Base-by-base conservation (phyloP, 2,113 vertebrate genomes). In the Corythornis vintsioides region DNA sequence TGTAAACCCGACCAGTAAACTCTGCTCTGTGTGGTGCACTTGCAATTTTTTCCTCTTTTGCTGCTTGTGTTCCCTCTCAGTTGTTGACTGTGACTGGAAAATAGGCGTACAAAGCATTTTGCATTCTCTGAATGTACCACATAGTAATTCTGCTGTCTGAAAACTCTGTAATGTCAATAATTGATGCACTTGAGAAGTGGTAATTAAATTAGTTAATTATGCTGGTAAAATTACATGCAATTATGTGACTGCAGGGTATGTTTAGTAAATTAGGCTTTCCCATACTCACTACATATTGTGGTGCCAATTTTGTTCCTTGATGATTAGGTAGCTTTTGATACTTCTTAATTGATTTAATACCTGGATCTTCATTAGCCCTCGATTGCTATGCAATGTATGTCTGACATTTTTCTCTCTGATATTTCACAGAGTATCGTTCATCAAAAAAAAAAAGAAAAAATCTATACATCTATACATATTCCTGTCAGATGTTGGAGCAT, bases 201-300 rank as follows among this genome's bases (percentile, higher is more conserved):
- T 99, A 99, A 99, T 99, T 99, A 99, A 99, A 99, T 99, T 99
- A 99, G 99, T 99, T 99, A 99, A 99, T 99, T 99, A 99, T 98
- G 98, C 98, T 98, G 98, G 98, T 99, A 99, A 99, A 99, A 99
- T 99, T 99, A 99, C 99, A 99, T 99, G 99, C 99, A 99, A 99
- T 99, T 99, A 99, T 99, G 99, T 99, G 99, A 99, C 99, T 99
- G 99, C 99, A 99, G 99, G 99, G 99, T 99, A 99, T 99, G 98
- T 99, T 99, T 99, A 99, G 99, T 99, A 99, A 99, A 99, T 99
- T 99, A 99, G 98, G 98, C 98, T 99, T 99, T 99, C 99, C 99
- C 98, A 99, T 99, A 99, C 99, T 98, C 98, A 98, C 98, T 99
- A 98, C 98, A 98, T 99, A 99, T 99, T 99, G 98, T 98, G 98